Evolutionary conservation across 2,113 vertebrate genomes (phyloP).

Genomic region (Strix uralensis): DNA sequence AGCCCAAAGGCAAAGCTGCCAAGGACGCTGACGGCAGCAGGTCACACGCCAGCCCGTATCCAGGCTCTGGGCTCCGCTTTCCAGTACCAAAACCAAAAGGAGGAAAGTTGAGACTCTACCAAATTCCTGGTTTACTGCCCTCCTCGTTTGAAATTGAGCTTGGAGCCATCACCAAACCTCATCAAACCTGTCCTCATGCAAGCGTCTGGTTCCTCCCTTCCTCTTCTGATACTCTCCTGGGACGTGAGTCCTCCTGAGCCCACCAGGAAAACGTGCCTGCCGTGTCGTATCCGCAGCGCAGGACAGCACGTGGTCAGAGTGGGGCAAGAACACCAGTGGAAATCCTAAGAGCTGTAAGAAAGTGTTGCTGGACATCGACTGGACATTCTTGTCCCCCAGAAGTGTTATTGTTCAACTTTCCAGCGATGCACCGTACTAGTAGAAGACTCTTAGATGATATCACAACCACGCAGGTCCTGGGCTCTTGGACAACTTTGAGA

Average conservation of each 20-base stretch:
- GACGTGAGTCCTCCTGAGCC: background rate
- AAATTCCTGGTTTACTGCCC: background rate
- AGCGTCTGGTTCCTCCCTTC: background rate
- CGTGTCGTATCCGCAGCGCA: background rate
- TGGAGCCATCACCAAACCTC: background rate
- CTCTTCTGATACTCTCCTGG: background rate
- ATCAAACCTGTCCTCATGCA: background rate
- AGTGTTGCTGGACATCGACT: accelerated
- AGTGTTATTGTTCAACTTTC: background rate
- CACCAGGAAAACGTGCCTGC: accelerated
- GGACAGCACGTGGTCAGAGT: background rate
- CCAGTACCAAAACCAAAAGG: background rate
- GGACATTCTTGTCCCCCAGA: background rate
- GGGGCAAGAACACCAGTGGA: background rate
- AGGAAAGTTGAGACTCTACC: background rate
- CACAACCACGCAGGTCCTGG: background rate
- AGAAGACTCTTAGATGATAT: background rate
- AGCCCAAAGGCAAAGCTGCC: background rate
- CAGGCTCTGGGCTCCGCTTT: background rate
- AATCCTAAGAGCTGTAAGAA: accelerated
- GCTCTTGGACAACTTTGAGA: background rate
- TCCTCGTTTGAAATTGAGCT: background rate
- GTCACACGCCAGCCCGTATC: accelerated
- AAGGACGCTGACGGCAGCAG: background rate
- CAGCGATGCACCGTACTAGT: background rate